Evolutionary conservation across 1,140 invertebrate species (phyloP).

Genomic region (Ceratosolen fusciceps): DNA sequence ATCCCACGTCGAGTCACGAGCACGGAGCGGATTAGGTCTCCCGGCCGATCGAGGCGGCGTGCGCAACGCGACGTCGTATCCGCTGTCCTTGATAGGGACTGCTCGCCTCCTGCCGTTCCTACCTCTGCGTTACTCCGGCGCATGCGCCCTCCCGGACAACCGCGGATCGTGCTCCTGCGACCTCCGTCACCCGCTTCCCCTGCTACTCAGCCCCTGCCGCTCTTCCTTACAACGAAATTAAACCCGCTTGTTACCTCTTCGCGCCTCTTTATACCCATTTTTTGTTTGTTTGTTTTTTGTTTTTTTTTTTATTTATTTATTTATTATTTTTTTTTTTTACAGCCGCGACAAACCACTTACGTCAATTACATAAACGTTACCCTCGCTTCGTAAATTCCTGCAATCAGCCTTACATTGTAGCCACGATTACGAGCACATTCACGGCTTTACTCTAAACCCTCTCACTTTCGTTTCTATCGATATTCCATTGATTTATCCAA

Average conservation of each 20-base stretch:
- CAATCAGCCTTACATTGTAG: background rate
- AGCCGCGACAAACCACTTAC: background rate
- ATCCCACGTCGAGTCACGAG: conserved; percentile 12
- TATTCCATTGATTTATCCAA: too few species aligned
- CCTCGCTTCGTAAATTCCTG: background rate
- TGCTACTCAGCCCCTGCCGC: background rate
- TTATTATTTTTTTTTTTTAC: too few species aligned
- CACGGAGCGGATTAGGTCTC: conserved; percentile 17
- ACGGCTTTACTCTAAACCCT: background rate
- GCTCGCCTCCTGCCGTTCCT: conserved; percentile 1
- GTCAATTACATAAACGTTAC: background rate
- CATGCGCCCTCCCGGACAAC: too few species aligned
- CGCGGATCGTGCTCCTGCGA: too few species aligned
- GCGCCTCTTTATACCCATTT: background rate
- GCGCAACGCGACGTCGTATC: conserved; percentile 28
- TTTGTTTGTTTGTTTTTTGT: background rate
- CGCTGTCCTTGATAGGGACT: conserved; percentile 42
- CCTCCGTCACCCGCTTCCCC: background rate
- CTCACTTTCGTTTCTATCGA: too few species aligned
- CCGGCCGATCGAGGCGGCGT: background rate
- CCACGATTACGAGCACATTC: background rate
- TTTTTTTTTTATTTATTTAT: background rate
- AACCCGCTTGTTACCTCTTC: conserved; percentile 22
- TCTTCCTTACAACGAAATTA: conserved; percentile 1
- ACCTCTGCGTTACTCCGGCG: background rate